Base-by-base conservation (phyloP, 2,888 invertebrate genomes). In the Polymixis flavicincta region DNA sequence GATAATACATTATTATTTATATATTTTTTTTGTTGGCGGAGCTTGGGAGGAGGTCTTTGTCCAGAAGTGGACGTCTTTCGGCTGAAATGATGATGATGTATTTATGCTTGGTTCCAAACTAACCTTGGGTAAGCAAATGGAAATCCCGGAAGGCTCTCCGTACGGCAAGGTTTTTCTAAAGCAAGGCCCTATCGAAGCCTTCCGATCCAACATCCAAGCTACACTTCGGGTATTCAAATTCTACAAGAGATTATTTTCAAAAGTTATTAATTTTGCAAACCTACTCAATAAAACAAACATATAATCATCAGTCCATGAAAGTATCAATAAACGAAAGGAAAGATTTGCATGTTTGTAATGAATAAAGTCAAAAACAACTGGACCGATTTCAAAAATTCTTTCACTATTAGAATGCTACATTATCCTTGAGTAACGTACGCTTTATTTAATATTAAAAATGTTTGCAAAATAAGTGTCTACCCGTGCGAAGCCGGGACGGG, bases 161-260 rank as follows among this genome's bases (percentile, higher is more conserved):
- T 87, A 87, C 0, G 90, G 90, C 48, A 89, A 84, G 2, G 89
- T 86, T 1, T 91, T 87, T 69, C 87, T 90, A 64, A 89, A 90
- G 74, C 92, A 93, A 4, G 95, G 95, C 0, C 95, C 94, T 3
- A 95, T 89, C 0, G 95, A 95, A 3, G 92, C 89, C 80, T 92
- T 93, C 3, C 92, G 84, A 67, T 93, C 93, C 54, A 94, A 83
- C 32, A 89, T 80, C 78, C 86, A 88, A 11, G 82, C 78, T 17
- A 88, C 86, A 65, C 92, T 92, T 67, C 83, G 87, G 9, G 76
- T 82, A 19, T 80, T 80, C 25, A 89, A 65, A 60, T 90, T 61
- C 68, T 77, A 42, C 17, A 72, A 52, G 6, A 71, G 9, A n/a
- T 42, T 11, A 17, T 22, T 13, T 37, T n/a, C 9, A 17, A 22